Base-by-base conservation (phyloP, 2,113 vertebrate species). In the Silurus glanis region DNA sequence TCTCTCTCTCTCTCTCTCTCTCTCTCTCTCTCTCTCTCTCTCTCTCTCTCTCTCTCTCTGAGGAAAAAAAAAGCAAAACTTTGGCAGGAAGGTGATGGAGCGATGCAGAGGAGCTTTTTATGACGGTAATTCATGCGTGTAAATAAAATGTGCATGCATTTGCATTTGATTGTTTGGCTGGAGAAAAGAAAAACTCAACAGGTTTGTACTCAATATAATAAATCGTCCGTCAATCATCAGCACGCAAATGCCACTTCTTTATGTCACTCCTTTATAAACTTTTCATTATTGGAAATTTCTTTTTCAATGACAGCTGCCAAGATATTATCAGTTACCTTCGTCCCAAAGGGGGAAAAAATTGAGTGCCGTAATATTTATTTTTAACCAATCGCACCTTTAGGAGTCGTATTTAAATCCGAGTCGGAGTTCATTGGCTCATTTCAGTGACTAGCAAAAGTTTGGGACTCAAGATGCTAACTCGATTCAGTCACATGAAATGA, bases 81-180 rank as follows among this genome's bases (percentile, higher is more conserved):
- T 87, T 83, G 45, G 62, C 71, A 67, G 61, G 74, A 75, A 74
- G 21, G 45, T 66, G 62, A 66, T 21, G 21, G 7, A 49, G 45
- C 45, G 82, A 71, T 55, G 49, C 55, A 56, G 37, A 84, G 53
- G 13, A 53, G 49, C 23, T 23, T 51, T 61, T 17, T 14, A 25
- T 62, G 61, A 87, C 62, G 71, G 59, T 85, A 82, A 84, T 59
- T 84, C 76, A 86, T 76, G 85, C 88, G 76, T 76, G 12, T 72
- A 64, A 76, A 82, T 25, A 45, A 74, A 64, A 59, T 55, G 5
- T 53, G 5, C 45, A 82, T 83, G 84, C 61, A 83, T 86, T 86
- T 80, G 80, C 83, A 87, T 83, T 19, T 9, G 49, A 87, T 86
- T 87, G 81, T 89, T 80, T 53, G n/a, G n/a, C 76, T 67, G n/a